Conservation (phyloP, 2,888 invertebrate genomes). For the Eurois occulta region DNA sequence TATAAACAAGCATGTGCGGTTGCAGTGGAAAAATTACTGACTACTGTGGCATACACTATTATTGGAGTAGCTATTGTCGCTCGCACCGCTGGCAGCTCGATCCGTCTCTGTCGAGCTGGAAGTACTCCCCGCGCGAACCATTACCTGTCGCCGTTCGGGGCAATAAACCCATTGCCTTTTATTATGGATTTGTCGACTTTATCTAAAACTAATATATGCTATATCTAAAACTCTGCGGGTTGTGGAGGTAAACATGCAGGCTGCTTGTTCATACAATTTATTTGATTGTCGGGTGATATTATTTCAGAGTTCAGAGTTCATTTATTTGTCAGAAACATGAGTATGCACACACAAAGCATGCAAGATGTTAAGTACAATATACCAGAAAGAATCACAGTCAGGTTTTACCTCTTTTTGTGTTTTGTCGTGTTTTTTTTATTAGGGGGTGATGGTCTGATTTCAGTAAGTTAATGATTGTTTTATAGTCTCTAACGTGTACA, state of each 20-base stretch:
- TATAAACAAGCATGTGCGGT: neutral
- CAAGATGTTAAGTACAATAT: no score
- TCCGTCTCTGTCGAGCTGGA: conserved; percentile 20
- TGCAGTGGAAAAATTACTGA: neutral
- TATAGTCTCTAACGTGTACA: neutral
- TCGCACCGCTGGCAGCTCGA: neutral
- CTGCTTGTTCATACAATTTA: neutral
- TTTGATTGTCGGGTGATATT: neutral
- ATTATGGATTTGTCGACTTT: conserved; percentile 19
- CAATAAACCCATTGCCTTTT: conserved; percentile 41
- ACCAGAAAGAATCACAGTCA: no score
- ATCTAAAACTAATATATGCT: no score
- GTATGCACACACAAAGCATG: no score
- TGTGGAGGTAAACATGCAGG: conserved; percentile 7
- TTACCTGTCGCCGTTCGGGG: conserved; percentile 39
- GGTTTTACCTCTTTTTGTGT: no score
- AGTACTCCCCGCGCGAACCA: conserved; percentile 16
- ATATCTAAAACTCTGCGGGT: conserved; percentile 7
- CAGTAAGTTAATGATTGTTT: neutral
- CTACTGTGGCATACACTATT: neutral
- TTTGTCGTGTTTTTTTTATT: no score
- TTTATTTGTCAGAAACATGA: no score
- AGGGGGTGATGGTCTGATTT: neutral
- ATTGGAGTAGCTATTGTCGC: conserved; percentile 1
- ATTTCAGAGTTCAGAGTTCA: no score